Evolutionary conservation across 2,797 vertebrate species (phyloP), one percentile per base, ranked within the genome.

Genomic region (Siniperca obscura): DNA sequence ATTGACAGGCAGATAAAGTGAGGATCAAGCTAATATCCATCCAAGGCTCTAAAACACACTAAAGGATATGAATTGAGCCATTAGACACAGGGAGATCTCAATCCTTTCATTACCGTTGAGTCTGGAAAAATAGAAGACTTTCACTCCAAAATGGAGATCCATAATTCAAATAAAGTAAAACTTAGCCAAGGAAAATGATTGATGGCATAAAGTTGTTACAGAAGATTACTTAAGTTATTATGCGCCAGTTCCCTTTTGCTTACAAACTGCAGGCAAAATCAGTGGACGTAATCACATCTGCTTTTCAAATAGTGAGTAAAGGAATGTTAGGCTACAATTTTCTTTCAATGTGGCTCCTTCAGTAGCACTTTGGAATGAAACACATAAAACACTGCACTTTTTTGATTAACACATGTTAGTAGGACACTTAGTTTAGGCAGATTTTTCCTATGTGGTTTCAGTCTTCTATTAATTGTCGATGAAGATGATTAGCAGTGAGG

Each of bases 1-100:
- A 81, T 12, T 86, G 89, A 90, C 84, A 57, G 84, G 86, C 82
- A 74, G 83, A 87, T 92, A 87, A 90, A 83, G 81, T 12, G 12
- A 52, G 78, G 83, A 90, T 90, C 83, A 76, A 74, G 78, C 82
- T 90, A 74, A 90, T 86, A 89, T 86, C 83, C 90, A 84, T 80
- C 76, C 76, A 69, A 78, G 79, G 72, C 87, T 84, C 75, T 76
- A 78, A 82, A 90, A 87, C 78, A 85, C 87, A 85, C 86, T 75
- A 42, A 84, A 87, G 75, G 82, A 91, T 82, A 75, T 81, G 87
- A 87, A 86, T 76, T 71, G 83, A 92, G 89, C 79, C 82, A 78
- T 89, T 82, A 91, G 82, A 87, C 82, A 72, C n/a, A 42, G 34
- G 61, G 25, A 79, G 82, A 91, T 84, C 84, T 87, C 74, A 56